Evolutionary conservation across 2,888 invertebrate genomes (phyloP), one percentile per base, ranked within the genome.

Genomic region (Galeopsomyia nigrocyanea): DNA sequence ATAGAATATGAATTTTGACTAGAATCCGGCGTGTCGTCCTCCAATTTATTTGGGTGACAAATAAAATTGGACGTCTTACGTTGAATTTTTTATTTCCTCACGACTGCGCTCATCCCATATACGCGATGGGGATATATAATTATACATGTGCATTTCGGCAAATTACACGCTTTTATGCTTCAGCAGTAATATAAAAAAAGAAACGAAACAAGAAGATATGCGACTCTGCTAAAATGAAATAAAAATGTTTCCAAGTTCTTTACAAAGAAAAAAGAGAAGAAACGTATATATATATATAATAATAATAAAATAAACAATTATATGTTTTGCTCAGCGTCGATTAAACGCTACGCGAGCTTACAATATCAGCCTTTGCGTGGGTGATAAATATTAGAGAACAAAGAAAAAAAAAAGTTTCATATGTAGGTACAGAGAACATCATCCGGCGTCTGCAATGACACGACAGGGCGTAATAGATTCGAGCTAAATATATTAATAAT

Each of bases 1-100:
- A 73, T 71, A 68, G 70, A 73, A 73, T 75, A 81, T 80, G 74
- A 81, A 82, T 82, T 82, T 82, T 82, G 81, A 82, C 82, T 82
- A 82, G 82, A 82, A 78, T 80, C 78, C 79, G 78, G 78, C 78
- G 75, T 71, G 66, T 77, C 76, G 76, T 75, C 75, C 69, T 77
- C 76, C 75, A 76, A 74, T 64, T 75, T 76, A 74, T 70, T 21
- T 26, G 21, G 47, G 39, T 22, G 63, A 72, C 39, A 61, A 69
- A 72, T 64, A 56, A 68, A 68, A 65, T 76, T 71, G 74, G 74
- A 71, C 75, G 62, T 67, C 26, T 62, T 69, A 58, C 68, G 66
- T 75, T 75, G 57, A 77, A 74, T 73, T 75, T 55, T 62, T 51
- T n/a, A n/a, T n/a, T n/a, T 26, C 5, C 26, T 26, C 68, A 53